Base-by-base conservation (phyloP, 2,797 vertebrate genomes). In the Parauchenoglanis ngamensis region DNA sequence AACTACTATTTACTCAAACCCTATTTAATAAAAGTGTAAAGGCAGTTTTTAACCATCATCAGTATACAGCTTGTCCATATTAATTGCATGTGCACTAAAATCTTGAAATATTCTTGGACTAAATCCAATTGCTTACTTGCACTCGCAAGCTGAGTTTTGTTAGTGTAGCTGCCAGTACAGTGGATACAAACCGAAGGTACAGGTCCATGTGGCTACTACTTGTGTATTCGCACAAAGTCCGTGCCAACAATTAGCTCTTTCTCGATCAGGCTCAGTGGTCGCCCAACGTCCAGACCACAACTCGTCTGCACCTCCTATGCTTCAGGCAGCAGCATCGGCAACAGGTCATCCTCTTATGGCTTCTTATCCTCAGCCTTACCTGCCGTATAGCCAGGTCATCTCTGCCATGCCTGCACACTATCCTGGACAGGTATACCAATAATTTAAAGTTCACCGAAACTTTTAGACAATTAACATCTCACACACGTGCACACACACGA, bases 321-420 rank as follows among this genome's bases (percentile, higher is more conserved):
- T 98, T 89, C 97, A 97, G 92, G 96, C 97, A 0, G 96, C 97
- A 0, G 95, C 96, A 0, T 96, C 97, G 7, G 97, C 97, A 0
- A 96, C 97, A 0, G 97, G 97, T 0, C 96, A 97, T 0, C 97
- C 97, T 0, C 93, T 98, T 31, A 97, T 98, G 83, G 97, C 97
- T 0, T 97, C 97, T 1, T 97, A 97, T 49, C 95, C 97, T 2
- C 97, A 97, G 87, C 96, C 96, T 52, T 98, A 98, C 92, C 96
- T 98, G 87, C 97, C 97, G 89, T 98, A 98, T 91, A 97, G 94
- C 91, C 94, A 97, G 89, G 97, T 98, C 95, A 96, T 98, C 92
- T 97, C 97, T 92, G 94, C 97, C 84, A 97, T 98, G 97, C 91
- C 40, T 40, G 40, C 96, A 1, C 96, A 97, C 76, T 98, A 98